Evolutionary conservation across 2,888 invertebrate genomes (phyloP).

Genomic region (Phyto melanocephala): DNA sequence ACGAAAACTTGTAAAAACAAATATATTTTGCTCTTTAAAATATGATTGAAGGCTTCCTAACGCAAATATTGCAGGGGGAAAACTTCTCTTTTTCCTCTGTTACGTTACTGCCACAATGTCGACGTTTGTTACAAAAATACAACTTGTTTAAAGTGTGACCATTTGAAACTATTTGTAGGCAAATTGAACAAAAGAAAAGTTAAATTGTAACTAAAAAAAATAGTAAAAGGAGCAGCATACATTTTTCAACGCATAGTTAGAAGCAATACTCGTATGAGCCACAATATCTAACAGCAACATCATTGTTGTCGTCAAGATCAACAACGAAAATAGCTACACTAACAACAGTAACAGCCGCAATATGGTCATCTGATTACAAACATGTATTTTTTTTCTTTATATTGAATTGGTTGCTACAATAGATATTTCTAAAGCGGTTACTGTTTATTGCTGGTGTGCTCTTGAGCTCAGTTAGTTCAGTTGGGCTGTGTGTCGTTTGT

Average conservation of each 20-base stretch:
- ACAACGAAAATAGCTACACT: not conserved
- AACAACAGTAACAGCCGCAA: constrained; percentile 14
- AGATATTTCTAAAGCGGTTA: not conserved
- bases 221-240: constrained; percentile 13
- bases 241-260: constrained; percentile 4
- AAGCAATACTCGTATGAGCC: constrained; percentile 2
- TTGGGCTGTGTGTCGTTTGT: constrained; percentile 60
- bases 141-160: constrained; percentile 43
- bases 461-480: constrained; percentile 34
- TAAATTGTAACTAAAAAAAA: not conserved
- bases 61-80: too few relatives aligned
- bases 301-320: constrained; percentile 9
- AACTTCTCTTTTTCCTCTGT: too few relatives aligned
- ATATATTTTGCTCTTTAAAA: too few relatives aligned
- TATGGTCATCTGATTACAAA: constrained; percentile 56
- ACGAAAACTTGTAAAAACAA: too few relatives aligned
- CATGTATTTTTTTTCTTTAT: constrained; percentile 24
- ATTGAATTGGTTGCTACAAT: constrained; percentile 10
- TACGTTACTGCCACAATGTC: not conserved
- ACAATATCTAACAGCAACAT: constrained; percentile 38
- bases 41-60: too few relatives aligned
- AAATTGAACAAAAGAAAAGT: constrained; percentile 20
- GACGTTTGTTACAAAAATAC: not conserved
- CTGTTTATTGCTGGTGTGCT: not conserved
- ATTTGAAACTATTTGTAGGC: constrained; percentile 36